phyloP scores from a whole-genome alignment of 2,113 vertebrate genomes.

The Nothobranchius furzeri region DNA sequence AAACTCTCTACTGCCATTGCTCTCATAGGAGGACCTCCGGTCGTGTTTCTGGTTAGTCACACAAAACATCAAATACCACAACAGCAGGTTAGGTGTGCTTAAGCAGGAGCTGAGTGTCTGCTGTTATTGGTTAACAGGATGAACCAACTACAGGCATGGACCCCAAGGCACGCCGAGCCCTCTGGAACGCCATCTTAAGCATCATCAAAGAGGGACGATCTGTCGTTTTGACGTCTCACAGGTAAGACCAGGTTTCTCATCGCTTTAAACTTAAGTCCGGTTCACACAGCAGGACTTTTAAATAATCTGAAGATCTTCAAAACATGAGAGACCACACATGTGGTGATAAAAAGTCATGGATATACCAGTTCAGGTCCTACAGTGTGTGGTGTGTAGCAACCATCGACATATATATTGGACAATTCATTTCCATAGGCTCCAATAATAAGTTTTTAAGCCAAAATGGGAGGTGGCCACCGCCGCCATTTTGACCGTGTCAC shows the following conservation, averaged over 20 bases:
- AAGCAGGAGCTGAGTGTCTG: slow-evolving; percentile 29
- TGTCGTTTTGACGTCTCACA: slow-evolving; percentile 96
- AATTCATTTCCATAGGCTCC: too few species aligned
- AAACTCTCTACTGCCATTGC: slow-evolving; percentile 98
- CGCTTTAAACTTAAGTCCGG: too few species aligned
- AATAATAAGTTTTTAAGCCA: too few species aligned
- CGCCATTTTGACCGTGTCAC: too few species aligned
- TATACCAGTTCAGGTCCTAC: too few species aligned
- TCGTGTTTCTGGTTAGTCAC: slow-evolving; percentile 94
- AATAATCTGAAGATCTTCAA: too few species aligned
- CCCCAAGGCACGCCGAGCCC: slow-evolving; percentile 91
- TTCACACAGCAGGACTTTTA: too few species aligned
- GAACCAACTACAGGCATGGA: slow-evolving; percentile 99
- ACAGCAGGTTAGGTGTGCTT: not conserved
- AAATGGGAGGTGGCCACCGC: too few species aligned
- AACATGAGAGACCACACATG: too few species aligned
- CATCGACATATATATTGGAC: too few species aligned
- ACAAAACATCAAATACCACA: not conserved
- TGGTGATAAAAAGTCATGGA: too few species aligned
- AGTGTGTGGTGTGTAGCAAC: too few species aligned
- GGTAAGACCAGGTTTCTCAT: slow-evolving; percentile 67
- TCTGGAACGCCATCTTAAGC: slow-evolving; percentile 95
- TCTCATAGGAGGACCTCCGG: slow-evolving; percentile 93
- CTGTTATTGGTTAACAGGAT: slow-evolving; percentile 79
- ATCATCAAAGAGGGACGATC: slow-evolving; percentile 96